These are phyloP conservation scores for Drosophila pectinifera DNA, from an alignment of 1,140 invertebrate genomes.

Conservation along the genomic window DNA sequence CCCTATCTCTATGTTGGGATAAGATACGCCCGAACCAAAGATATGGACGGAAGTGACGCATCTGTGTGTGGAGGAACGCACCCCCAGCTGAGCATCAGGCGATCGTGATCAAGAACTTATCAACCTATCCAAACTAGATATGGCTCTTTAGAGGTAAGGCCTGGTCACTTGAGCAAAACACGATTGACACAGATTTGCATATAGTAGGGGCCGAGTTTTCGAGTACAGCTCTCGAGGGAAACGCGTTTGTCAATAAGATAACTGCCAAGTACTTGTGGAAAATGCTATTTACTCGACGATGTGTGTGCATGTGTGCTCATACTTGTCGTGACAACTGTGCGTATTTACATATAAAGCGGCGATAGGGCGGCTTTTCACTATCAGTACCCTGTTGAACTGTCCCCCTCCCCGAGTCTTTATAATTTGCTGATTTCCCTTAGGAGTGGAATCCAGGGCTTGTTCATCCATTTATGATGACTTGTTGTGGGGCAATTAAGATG, in stretches of 20 bases:
- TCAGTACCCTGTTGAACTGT: slow-evolving; percentile 25
- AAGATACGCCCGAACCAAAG: slow-evolving; percentile 13
- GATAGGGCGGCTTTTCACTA: slow-evolving; percentile 38
- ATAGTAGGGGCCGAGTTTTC: slow-evolving; percentile 1
- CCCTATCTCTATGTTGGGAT: slow-evolving; percentile 26
- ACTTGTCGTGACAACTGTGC: slow-evolving; percentile 20
- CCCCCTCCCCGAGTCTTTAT: slow-evolving; percentile 7
- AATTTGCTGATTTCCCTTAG: slow-evolving; percentile 4
- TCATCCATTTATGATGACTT: slow-evolving; percentile 4
- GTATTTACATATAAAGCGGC: slow-evolving; percentile 25
- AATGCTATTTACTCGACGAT: slow-evolving; percentile 37
- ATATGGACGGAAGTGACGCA: slow-evolving; percentile 55
- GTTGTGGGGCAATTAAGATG: slow-evolving; percentile 14
- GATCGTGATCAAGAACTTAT: slow-evolving; percentile 18
- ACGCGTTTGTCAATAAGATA: slow-evolving; percentile 48
- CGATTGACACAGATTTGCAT: slow-evolving; percentile 59
- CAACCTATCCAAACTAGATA: background rate
- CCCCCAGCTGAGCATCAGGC: slow-evolving; percentile 36
- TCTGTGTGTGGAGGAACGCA: slow-evolving; percentile 14
- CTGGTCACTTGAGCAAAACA: slow-evolving; percentile 36
- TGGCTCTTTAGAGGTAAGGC: slow-evolving; percentile 18
- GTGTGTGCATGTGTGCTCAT: background rate
- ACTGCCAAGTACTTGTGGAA: slow-evolving; percentile 39
- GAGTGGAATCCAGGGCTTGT: background rate
- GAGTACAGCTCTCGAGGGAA: slow-evolving; percentile 31